A percentile compares a stretch with the other conserved stretches of the same genome.
Conservation (phyloP, 2,888 invertebrate species). For the Cryptocephalus primarius region DNA sequence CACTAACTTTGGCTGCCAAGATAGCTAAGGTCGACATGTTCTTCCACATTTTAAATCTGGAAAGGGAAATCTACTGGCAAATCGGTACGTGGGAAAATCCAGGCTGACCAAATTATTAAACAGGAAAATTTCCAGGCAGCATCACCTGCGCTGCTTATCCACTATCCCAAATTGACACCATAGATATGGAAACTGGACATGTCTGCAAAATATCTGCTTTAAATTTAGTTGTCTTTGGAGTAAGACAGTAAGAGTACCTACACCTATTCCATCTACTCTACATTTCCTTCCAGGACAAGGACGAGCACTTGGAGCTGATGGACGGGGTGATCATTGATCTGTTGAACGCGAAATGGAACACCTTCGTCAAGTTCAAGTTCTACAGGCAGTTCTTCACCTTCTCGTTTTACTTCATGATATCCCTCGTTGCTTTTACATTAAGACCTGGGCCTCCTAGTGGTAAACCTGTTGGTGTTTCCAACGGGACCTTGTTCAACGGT, state of each 20-base stretch:
- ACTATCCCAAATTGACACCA: slow-evolving; percentile 88
- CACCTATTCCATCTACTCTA: neutral
- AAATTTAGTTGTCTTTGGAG: slow-evolving; percentile 93
- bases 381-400: slow-evolving; percentile 88
- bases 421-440: slow-evolving; percentile 77
- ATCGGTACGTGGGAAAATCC: slow-evolving; percentile 47
- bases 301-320: slow-evolving; percentile 88
- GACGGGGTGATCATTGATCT: slow-evolving; percentile 91
- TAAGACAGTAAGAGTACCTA: slow-evolving; percentile 38
- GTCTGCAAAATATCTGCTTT: slow-evolving; percentile 94
- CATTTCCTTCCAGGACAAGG: slow-evolving; percentile 64
- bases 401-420: slow-evolving; percentile 80
- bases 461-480: slow-evolving; percentile 8
- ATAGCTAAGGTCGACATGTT: slow-evolving; percentile 91
- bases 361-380: slow-evolving; percentile 90
- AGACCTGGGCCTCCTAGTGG: slow-evolving; percentile 66
- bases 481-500: neutral
- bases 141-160: slow-evolving; percentile 98
- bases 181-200: slow-evolving; percentile 78
- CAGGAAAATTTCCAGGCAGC: slow-evolving; percentile 43
- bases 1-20: slow-evolving; percentile 87
- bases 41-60: slow-evolving; percentile 92
- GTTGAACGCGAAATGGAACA: slow-evolving; percentile 94
- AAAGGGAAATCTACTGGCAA: slow-evolving; percentile 96
- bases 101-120: neutral